Percentiles rank a stretch among this genome's conserved stretches.
Conservation (phyloP, 2,888 invertebrate species). For the Drosophila dives region DNA sequence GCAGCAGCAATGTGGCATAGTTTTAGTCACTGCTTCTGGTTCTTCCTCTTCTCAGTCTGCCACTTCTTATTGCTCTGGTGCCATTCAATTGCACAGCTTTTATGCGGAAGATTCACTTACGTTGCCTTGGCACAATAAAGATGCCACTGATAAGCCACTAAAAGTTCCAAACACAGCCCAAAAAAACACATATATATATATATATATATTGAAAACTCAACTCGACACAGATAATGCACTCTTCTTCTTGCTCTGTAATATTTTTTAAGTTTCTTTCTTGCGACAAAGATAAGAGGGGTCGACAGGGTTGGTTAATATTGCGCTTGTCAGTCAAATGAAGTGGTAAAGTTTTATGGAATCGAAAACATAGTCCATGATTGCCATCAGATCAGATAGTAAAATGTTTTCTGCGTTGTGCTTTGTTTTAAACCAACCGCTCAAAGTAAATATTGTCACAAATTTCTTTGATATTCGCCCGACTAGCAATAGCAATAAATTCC, state of each 20-base stretch:
- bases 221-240: constrained; percentile 21
- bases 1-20: constrained; percentile 36
- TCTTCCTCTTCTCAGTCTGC: neutral
- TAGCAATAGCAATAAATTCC: constrained; percentile 18
- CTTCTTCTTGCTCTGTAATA: constrained; percentile 5
- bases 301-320: constrained; percentile 9
- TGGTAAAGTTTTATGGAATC: constrained; percentile 60
- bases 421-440: constrained; percentile 33
- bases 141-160: constrained; percentile 52
- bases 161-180: constrained; percentile 21
- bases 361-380: constrained; percentile 49
- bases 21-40: constrained; percentile 17
- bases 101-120: constrained; percentile 47
- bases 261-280: neutral
- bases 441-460: constrained; percentile 29
- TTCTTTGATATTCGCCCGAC: constrained; percentile 23
- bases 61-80: neutral
- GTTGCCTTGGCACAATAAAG: constrained; percentile 57
- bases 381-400: constrained; percentile 35
- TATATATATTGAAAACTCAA: neutral
- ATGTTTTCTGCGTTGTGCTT: neutral
- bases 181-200: neutral
- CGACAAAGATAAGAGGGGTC: constrained; percentile 38
- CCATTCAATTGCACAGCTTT: constrained; percentile 56
- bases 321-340: constrained; percentile 66